Conservation (phyloP, 2,888 invertebrate genomes). For the Ochlodes sylvanus region DNA sequence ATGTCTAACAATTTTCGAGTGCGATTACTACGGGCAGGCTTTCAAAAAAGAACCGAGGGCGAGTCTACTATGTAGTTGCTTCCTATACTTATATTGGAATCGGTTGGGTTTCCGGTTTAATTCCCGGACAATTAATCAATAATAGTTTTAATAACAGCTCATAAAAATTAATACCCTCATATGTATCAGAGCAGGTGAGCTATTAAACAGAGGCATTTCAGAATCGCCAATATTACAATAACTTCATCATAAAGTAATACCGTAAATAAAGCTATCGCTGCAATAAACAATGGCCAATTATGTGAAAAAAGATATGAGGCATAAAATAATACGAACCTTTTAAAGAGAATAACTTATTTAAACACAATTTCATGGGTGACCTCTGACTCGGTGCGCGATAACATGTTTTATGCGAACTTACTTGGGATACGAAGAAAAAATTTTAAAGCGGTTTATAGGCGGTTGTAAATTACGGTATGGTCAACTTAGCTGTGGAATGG, state of each 20-base stretch:
- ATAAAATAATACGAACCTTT: constrained; percentile 22
- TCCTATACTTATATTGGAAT: too few species aligned
- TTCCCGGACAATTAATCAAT: too few species aligned
- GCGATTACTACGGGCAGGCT: too few species aligned
- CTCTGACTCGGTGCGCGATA: constrained; percentile 24
- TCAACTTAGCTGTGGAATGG: too few species aligned
- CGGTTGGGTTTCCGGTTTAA: too few species aligned
- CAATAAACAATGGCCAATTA: constrained; percentile 31
- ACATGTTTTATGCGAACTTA: constrained; percentile 19
- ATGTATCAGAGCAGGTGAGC: too few species aligned
- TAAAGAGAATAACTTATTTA: constrained; percentile 30
- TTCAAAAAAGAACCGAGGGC: too few species aligned
- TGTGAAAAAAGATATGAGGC: constrained; percentile 24
- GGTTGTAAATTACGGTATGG: too few species aligned
- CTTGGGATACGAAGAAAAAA: constrained; percentile 18
- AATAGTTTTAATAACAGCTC: too few species aligned
- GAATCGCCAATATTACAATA: not conserved
- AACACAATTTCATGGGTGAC: constrained; percentile 23
- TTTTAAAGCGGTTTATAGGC: not conserved
- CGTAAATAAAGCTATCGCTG: constrained; percentile 30
- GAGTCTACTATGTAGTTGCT: too few species aligned
- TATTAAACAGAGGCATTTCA: constrained; percentile 7
- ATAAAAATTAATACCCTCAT: too few species aligned
- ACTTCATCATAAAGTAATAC: constrained; percentile 17
- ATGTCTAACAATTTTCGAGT: too few species aligned